Conservation (phyloP, 2,888 invertebrate genomes). For the Erebia ligea region DNA sequence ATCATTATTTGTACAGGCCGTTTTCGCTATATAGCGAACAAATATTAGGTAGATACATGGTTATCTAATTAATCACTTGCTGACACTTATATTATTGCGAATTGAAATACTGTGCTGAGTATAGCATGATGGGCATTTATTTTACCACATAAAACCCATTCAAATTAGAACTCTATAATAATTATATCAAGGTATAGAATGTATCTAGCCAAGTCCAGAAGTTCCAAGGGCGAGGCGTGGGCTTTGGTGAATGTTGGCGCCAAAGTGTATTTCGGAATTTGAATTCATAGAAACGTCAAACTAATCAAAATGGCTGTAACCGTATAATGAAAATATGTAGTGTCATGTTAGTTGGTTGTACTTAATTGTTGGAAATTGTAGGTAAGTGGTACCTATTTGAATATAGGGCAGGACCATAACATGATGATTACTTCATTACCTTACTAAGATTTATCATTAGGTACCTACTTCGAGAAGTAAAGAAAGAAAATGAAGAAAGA, state of each 20-base stretch:
- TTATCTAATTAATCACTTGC: slow-evolving; percentile 28
- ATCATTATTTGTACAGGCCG: background rate
- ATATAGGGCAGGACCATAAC: background rate
- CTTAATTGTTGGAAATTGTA: background rate
- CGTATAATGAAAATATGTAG: slow-evolving; percentile 20
- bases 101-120: slow-evolving; percentile 24
- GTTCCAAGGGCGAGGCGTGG: slow-evolving; percentile 41
- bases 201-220: slow-evolving; percentile 16
- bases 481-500: no score
- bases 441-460: background rate
- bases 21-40: no score
- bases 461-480: no score
- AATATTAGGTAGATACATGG: background rate
- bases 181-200: background rate
- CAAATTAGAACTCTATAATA: background rate
- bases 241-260: slow-evolving; percentile 46
- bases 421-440: background rate
- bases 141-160: background rate
- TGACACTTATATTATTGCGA: slow-evolving; percentile 32
- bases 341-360: slow-evolving; percentile 25
- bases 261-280: slow-evolving; percentile 29
- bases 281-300: slow-evolving; percentile 32
- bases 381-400: background rate
- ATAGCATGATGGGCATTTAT: slow-evolving; percentile 9
- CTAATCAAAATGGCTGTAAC: slow-evolving; percentile 24